Percentiles rank a stretch among this genome's conserved stretches.
Conservation (phyloP, 2,113 vertebrate genomes). For the Chloebia gouldiae region DNA sequence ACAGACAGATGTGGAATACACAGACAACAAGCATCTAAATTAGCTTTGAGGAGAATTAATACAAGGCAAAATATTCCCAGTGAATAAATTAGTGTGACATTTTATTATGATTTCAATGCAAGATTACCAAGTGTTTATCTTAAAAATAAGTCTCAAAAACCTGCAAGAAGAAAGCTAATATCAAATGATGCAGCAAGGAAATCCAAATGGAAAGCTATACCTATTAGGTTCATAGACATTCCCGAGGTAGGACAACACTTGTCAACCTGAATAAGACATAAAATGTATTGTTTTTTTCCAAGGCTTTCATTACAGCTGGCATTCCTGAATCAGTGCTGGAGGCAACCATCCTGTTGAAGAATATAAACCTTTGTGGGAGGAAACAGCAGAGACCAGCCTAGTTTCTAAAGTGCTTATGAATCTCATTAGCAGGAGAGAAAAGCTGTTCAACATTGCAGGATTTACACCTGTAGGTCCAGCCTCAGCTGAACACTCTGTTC, state of each 20-base stretch:
- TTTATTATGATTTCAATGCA: constrained; percentile 26
- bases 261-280: constrained; percentile 18
- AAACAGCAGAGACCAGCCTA: neutral
- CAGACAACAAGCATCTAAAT: constrained; percentile 37
- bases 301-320: constrained; percentile 43
- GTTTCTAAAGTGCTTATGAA: neutral
- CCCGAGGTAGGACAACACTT: constrained; percentile 22
- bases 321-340: neutral
- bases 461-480: neutral
- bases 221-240: neutral
- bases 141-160: neutral
- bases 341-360: neutral
- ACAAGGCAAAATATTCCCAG: constrained; percentile 23
- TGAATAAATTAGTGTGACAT: constrained; percentile 36
- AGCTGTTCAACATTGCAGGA: rapidly evolving
- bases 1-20: constrained; percentile 26
- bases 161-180: neutral
- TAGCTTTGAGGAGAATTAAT: constrained; percentile 50
- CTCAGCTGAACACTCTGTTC: neutral
- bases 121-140: neutral
- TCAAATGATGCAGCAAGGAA: neutral
- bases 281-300: neutral
- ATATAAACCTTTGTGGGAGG: neutral
- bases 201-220: neutral
- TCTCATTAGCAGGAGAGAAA: neutral